Percentiles rank a stretch among this genome's conserved stretches.
These are phyloP conservation scores for Rhizomys pruinosus DNA, from an alignment of 2,113 vertebrate genomes.

Conservation along the genomic window DNA sequence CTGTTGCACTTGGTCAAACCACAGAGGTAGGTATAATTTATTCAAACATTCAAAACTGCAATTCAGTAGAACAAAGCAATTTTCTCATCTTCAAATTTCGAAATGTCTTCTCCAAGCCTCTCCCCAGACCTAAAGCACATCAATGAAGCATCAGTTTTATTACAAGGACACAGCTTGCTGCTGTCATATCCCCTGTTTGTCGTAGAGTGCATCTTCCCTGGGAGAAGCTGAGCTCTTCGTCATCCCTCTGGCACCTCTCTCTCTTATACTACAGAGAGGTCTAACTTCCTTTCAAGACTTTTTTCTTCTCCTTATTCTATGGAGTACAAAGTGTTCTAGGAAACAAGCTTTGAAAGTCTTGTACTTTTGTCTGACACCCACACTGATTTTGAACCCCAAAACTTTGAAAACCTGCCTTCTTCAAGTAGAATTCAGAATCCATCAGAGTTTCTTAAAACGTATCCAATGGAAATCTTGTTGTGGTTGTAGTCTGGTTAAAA, in stretches of 20 bases:
- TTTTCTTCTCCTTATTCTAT: not conserved
- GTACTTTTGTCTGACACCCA: not conserved
- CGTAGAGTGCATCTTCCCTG: not conserved
- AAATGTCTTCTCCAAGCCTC: not conserved
- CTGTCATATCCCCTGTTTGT: not conserved
- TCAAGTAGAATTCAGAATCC: slow-evolving; percentile 3
- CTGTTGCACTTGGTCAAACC: not conserved
- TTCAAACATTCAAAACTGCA: not conserved
- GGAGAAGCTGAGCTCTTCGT: slow-evolving; percentile 12
- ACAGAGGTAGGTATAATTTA: not conserved
- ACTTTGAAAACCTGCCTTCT: slow-evolving; percentile 2
- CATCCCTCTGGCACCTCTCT: fast-evolving
- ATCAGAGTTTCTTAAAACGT: not conserved
- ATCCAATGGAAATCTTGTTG: not conserved
- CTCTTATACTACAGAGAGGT: not conserved
- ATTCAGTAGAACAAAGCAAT: not conserved
- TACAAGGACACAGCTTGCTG: slow-evolving; percentile 2
- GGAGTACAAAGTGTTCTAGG: not conserved
- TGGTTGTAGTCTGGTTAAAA: slow-evolving; percentile 2
- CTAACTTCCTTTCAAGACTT: slow-evolving; percentile 28
- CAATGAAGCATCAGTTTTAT: not conserved
- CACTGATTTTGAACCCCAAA: not conserved
- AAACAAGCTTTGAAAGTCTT: not conserved
- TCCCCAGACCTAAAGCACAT: not conserved
- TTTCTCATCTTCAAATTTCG: not conserved